Percentiles rank a stretch among this genome's conserved stretches.
phyloP scores from a whole-genome alignment of 2,113 vertebrate genomes.

The Potamarius usumacintae region DNA sequence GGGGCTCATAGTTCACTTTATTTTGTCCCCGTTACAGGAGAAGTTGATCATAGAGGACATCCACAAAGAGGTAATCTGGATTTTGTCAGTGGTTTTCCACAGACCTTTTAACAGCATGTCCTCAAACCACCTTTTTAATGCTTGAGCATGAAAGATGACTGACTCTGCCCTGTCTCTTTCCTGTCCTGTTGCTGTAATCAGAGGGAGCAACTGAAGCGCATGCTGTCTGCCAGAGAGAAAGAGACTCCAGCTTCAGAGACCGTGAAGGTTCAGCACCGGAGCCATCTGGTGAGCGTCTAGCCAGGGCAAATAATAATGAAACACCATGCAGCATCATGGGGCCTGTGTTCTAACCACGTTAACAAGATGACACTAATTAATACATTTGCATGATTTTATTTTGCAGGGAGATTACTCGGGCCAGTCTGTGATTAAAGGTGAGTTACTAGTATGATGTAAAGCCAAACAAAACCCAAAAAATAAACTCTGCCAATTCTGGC shows the following conservation, averaged over 20 bases:
- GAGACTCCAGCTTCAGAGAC: constrained; percentile 82
- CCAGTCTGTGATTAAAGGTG: constrained; percentile 79
- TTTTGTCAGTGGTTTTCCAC: neutral
- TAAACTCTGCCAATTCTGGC: too few species aligned
- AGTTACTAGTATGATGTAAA: neutral
- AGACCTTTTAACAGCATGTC: neutral
- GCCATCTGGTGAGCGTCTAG: constrained; percentile 78
- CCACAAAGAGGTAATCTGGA: constrained; percentile 83
- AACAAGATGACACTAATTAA: constrained; percentile 27
- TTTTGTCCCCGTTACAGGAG: constrained; percentile 76
- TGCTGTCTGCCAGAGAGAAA: constrained; percentile 81
- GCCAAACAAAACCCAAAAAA: too few species aligned
- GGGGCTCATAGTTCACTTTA: neutral
- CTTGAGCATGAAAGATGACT: neutral
- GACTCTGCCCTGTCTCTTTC: neutral
- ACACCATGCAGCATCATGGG: constrained; percentile 12
- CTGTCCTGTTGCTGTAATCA: constrained; percentile 54
- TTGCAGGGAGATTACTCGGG: constrained; percentile 75
- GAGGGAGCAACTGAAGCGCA: constrained; percentile 85
- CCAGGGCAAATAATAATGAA: constrained; percentile 10
- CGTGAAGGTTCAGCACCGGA: constrained; percentile 86
- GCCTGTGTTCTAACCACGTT: constrained; percentile 8
- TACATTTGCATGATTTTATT: constrained; percentile 47
- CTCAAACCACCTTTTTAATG: neutral
- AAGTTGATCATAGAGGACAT: constrained; percentile 83